Evolutionary conservation across 2,888 invertebrate genomes (phyloP).

Genomic region (Agriopis leucophaearia): DNA sequence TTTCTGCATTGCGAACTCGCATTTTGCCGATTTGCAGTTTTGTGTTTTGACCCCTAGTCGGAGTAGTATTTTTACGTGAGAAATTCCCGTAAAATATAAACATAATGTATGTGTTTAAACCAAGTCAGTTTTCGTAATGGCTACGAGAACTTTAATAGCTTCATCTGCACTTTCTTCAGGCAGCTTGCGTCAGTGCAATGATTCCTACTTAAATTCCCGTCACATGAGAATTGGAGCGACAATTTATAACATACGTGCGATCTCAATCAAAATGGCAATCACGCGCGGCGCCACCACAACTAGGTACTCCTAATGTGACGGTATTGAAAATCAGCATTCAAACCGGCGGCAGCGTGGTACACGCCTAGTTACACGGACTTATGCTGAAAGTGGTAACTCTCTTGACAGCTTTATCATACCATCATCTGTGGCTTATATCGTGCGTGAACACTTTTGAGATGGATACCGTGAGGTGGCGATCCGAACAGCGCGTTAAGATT

Average conservation of each 20-base stretch:
- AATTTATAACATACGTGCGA: constrained; percentile 79
- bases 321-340: constrained; percentile 81
- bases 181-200: constrained; percentile 27
- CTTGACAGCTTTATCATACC: constrained; percentile 54
- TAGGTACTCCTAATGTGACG: constrained; percentile 75
- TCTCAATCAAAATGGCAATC: constrained; percentile 80
- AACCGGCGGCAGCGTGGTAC: constrained; percentile 55
- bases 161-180: constrained; percentile 20
- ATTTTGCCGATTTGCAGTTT: no score
- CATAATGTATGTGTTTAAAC: no score
- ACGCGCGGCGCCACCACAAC: constrained; percentile 76
- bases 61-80: no score
- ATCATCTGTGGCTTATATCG: constrained; percentile 53
- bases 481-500: no score
- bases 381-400: constrained; percentile 62
- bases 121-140: not conserved
- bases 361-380: constrained; percentile 67
- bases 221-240: constrained; percentile 79
- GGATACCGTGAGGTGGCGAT: no score
- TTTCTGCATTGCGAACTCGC: no score
- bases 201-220: constrained; percentile 59
- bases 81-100: no score
- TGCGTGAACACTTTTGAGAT: constrained; percentile 11
- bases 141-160: constrained; percentile 28
- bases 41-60: no score